Percentiles rank a stretch among this genome's conserved stretches.
Conservation (phyloP, 2,113 vertebrate genomes). For the Lipotes vexillifer region DNA sequence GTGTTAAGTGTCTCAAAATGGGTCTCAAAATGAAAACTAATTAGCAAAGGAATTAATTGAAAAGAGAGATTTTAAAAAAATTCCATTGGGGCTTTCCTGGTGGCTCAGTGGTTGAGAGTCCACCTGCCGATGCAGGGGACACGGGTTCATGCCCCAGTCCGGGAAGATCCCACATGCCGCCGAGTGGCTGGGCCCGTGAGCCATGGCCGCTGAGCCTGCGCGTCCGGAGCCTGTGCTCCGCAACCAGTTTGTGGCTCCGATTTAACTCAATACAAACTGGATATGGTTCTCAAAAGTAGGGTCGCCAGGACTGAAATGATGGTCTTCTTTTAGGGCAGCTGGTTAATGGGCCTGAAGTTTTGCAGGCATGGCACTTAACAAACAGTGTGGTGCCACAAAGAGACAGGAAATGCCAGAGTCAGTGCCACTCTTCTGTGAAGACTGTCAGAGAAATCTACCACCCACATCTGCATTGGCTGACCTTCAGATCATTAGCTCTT, state of each 20-base stretch:
- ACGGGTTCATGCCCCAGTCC: too few species aligned
- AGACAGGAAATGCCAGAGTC: rapidly evolving
- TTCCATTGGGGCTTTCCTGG: too few species aligned
- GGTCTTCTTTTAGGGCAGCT: neutral
- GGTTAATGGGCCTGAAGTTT: neutral
- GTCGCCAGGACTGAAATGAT: rapidly evolving
- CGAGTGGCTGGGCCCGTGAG: too few species aligned
- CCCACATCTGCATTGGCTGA: neutral
- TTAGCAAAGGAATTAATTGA: slow-evolving; percentile 68
- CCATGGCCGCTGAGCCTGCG: too few species aligned
- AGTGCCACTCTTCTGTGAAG: neutral
- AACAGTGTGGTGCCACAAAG: rapidly evolving
- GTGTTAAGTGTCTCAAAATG: slow-evolving; percentile 68
- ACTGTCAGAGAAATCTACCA: rapidly evolving
- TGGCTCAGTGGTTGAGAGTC: too few species aligned
- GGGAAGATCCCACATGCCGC: too few species aligned
- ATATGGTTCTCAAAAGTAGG: neutral
- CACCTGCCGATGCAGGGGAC: too few species aligned
- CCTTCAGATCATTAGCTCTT: neutral
- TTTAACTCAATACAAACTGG: neutral
- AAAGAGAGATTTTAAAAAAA: neutral
- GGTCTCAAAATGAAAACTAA: slow-evolving; percentile 67
- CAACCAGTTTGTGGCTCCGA: neutral
- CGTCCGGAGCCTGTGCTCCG: too few species aligned
- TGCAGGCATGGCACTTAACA: rapidly evolving